Conservation (phyloP, 2,888 invertebrate genomes). For the Dione juno region DNA sequence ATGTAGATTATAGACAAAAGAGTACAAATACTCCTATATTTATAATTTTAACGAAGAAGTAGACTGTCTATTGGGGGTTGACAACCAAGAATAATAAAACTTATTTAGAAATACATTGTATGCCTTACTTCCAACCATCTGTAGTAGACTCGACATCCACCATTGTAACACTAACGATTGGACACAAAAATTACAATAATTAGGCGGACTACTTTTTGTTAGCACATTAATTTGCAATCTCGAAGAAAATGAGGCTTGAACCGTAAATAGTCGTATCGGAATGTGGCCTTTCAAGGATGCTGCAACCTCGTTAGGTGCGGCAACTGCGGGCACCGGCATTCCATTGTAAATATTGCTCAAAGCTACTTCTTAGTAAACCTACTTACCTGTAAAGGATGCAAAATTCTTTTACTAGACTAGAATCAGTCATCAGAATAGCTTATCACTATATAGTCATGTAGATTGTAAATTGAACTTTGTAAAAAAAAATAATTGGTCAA, state of each 20-base stretch:
- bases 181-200: slow-evolving; percentile 23
- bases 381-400: slow-evolving; percentile 43
- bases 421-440: slow-evolving; percentile 25
- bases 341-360: slow-evolving; percentile 58
- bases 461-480: too few relatives aligned
- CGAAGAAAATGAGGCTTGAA: slow-evolving; percentile 67
- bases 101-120: too few relatives aligned
- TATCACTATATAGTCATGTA: too few relatives aligned
- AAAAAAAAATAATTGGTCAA: too few relatives aligned
- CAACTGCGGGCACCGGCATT: slow-evolving; percentile 67
- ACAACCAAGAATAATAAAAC: too few relatives aligned
- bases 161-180: background rate
- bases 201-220: slow-evolving; percentile 37
- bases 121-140: too few relatives aligned
- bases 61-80: too few relatives aligned
- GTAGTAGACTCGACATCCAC: too few relatives aligned
- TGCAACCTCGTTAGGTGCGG: slow-evolving; percentile 76
- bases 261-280: slow-evolving; percentile 76
- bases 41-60: too few relatives aligned
- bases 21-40: background rate
- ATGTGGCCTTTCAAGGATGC: slow-evolving; percentile 83
- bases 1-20: background rate
- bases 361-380: slow-evolving; percentile 51
- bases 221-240: slow-evolving; percentile 45
- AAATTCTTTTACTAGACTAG: slow-evolving; percentile 28